Base-by-base conservation (phyloP, 1,140 invertebrate genomes). In the Acromyrmex heyeri region DNA sequence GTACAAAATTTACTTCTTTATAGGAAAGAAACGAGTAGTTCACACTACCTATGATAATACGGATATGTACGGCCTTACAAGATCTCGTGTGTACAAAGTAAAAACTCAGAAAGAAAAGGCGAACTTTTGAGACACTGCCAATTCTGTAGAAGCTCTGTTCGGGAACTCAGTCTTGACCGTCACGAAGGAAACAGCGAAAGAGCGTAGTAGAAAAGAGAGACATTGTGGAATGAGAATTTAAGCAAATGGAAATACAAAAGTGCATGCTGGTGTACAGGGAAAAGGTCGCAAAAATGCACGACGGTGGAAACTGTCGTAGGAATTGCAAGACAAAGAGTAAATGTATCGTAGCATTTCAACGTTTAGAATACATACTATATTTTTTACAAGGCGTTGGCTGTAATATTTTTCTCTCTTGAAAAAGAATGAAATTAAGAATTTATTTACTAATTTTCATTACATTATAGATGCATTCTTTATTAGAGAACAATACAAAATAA, bases 81-180 rank as follows among this genome's bases (percentile, higher is more conserved):
- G 73, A 69, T 57, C n/a, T 85, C 38, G 8, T 14, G 6, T 55
- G 48, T 55, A 73, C 57, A 86, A 67, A 76, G 55, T 67, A 77
- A 55, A 62, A 86, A 76, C 24, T 62, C 10, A 69, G 16, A 50
- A 48, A 27, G 67, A 44, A 65, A 81, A 72, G 65, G 38, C 48
- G 38, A 88, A 79, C 70, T 91, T 90, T 93, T 93, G 92, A 93
- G 87, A 92, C 86, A 88, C 73, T 93, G 92, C 92, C 93, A 93
- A 92, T 92, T 77, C 82, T 78, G 21, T 79, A 87, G 64, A 82
- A 72, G 69, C 85, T 65, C 55, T 67, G 72, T 87, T 89, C 78
- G 70, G 44, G 81, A 89, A 78, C 77, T 73, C 78, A 82, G 55
- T 81, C 67, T 65, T 73, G 78, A 50, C 73, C 75, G 44, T 38